These are phyloP conservation scores for Helicoverpa zea DNA, from an alignment of 1,140 invertebrate genomes.

Conservation along the genomic window DNA sequence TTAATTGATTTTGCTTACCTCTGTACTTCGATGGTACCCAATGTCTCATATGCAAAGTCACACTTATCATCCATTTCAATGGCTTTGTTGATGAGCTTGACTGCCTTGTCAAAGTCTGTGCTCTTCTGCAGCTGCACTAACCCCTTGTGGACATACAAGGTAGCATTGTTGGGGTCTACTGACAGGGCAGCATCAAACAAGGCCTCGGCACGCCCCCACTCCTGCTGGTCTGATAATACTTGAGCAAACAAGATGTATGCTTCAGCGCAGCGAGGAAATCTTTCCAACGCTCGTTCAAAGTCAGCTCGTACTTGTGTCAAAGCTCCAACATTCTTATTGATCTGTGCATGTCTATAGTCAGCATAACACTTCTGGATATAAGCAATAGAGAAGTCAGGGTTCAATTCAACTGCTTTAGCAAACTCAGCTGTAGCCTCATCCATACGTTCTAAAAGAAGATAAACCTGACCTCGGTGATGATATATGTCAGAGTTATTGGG, in stretches of 20 bases:
- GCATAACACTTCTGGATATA: slow-evolving; percentile 96
- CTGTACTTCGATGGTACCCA: slow-evolving; percentile 97
- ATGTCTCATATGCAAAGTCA: slow-evolving; percentile 97
- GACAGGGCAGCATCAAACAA: slow-evolving; percentile 94
- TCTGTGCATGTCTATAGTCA: slow-evolving; percentile 92
- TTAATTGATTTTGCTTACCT: slow-evolving; percentile 87
- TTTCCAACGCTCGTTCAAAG: slow-evolving; percentile 92
- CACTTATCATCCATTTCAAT: slow-evolving; percentile 96
- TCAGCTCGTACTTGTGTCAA: slow-evolving; percentile 88
- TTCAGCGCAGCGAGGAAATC: slow-evolving; percentile 95
- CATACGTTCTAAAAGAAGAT: slow-evolving; percentile 93
- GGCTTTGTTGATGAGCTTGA: slow-evolving; percentile 93
- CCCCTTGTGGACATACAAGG: slow-evolving; percentile 95
- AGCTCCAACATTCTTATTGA: slow-evolving; percentile 86
- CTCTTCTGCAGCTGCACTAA: slow-evolving; percentile 94
- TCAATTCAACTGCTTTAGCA: slow-evolving; percentile 92
- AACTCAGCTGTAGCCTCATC: slow-evolving; percentile 94
- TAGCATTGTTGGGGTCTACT: slow-evolving; percentile 95
- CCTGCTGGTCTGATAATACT: slow-evolving; percentile 93
- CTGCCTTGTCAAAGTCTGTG: slow-evolving; percentile 92
- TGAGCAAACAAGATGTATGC: slow-evolving; percentile 94
- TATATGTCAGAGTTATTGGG: slow-evolving; percentile 95
- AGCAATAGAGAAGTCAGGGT: slow-evolving; percentile 94
- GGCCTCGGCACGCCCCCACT: slow-evolving; percentile 93
- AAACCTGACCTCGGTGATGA: slow-evolving; percentile 91